A percentile compares a stretch with the other conserved stretches of the same genome.
Conservation (phyloP, 2,888 invertebrate genomes). For the Bimastos eiseni region DNA sequence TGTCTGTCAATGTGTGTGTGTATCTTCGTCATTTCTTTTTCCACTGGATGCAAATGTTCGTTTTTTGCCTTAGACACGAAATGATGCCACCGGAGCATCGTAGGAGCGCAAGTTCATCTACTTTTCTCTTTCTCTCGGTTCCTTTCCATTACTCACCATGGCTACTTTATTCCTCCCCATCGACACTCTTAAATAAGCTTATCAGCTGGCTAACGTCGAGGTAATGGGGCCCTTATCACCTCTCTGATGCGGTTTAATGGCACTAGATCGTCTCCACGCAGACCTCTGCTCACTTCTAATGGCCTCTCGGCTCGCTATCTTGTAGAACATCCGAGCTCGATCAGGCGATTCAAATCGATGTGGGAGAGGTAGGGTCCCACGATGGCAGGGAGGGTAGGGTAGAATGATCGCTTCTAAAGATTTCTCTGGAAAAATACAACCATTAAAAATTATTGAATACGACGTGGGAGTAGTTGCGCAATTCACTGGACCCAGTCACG, state of each 20-base stretch:
- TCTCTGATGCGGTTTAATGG: slow-evolving; percentile 13
- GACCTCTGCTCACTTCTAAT: background rate
- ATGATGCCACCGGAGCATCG: background rate
- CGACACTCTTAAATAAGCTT: background rate
- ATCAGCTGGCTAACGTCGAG: background rate
- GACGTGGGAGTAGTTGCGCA: background rate
- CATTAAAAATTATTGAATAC: background rate
- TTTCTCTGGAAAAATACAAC: background rate
- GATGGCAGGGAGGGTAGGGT: background rate
- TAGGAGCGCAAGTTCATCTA: background rate
- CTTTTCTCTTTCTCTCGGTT: too few relatives aligned
- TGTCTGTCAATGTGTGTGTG: background rate
- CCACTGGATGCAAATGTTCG: background rate
- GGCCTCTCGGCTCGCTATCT: background rate
- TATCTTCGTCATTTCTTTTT: background rate
- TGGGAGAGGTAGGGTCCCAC: background rate
- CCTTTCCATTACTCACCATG: background rate
- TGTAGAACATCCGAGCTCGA: background rate
- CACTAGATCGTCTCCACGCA: background rate
- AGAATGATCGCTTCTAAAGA: background rate
- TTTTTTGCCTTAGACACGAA: background rate
- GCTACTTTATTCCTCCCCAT: background rate
- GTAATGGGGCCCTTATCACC: background rate
- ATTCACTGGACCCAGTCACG: background rate
- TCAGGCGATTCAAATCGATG: background rate